Base-by-base conservation (phyloP, 2,113 vertebrate species). In the Alectura lathami region DNA sequence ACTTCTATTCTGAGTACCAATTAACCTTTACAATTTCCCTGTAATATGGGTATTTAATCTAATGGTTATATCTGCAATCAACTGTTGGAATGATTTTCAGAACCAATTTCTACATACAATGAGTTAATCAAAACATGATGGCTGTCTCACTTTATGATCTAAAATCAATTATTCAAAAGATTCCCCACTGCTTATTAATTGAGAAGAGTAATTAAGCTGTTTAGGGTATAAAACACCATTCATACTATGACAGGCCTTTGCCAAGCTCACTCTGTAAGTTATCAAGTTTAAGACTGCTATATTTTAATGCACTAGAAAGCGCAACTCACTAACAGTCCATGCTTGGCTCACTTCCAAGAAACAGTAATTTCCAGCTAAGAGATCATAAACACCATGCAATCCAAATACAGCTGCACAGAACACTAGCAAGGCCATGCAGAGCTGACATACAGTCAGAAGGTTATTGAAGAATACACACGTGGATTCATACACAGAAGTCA, bases 401-500 rank as follows among this genome's bases (percentile, higher is more conserved):
- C 85, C 96, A 96, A 96, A 97, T 88, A 96, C 93, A 95, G 94
- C 94, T 96, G 95, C 96, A 97, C 96, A 97, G 97, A 94, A 98
- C 96, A 97, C 60, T 92, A 97, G 97, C 97, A 97, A 97, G 97
- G 98, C 97, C 98, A 97, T 98, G 98, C 98, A 98, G 96, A 98
- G 97, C 96, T 97, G 96, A 97, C 95, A 98, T 97, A 96, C 94
- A 96, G 95, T 94, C 95, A 97, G 96, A 95, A 95, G 97, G 96
- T 97, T 97, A 96, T 88, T 97, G 96, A 97, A 97, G 97, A 96
- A 98, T 99, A 99, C 99, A 98, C 99, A 99, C 98, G 98, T 99
- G 99, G 98, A 99, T 75, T 99, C 99, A 98, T 98, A 99, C 97
- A 99, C 97, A 91, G 99, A 98, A 97, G 98, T 98, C 98, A 99